Evolutionary conservation across 2,888 invertebrate genomes (phyloP).

Genomic region (Acrobasis repandana): DNA sequence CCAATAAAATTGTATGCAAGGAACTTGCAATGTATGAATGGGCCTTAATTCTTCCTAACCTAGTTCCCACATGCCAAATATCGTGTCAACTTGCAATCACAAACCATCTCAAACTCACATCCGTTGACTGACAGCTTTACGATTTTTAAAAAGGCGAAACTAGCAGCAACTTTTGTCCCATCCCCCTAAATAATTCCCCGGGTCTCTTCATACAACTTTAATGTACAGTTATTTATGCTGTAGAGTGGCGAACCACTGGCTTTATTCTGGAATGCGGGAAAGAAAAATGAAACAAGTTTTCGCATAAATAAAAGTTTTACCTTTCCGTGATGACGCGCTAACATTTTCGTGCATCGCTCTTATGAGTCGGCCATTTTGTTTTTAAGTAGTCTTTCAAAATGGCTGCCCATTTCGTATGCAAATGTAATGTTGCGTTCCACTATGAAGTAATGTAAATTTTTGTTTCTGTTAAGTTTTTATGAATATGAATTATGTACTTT

Average conservation of each 20-base stretch:
- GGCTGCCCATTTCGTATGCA: conserved; percentile 29
- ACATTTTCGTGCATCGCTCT: conserved; percentile 55
- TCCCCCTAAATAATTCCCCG: conserved; percentile 55
- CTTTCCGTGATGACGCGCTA: conserved; percentile 60
- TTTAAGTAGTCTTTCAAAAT: conserved; percentile 33
- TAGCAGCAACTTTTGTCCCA: conserved; percentile 23
- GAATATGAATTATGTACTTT: not conserved
- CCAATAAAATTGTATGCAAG: no score
- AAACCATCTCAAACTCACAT: conserved; percentile 3
- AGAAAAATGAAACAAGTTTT: conserved; percentile 77
- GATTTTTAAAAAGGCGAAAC: conserved; percentile 17
- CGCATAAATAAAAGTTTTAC: conserved; percentile 75
- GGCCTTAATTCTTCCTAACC: not conserved
- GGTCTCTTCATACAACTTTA: conserved; percentile 63
- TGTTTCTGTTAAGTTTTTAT: not conserved
- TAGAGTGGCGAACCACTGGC: conserved; percentile 46
- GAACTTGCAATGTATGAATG: no score
- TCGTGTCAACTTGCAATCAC: conserved; percentile 1
- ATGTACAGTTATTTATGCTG: conserved; percentile 61
- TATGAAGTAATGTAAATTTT: conserved; percentile 10
- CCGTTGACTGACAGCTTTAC: conserved; percentile 15
- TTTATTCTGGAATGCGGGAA: conserved; percentile 56
- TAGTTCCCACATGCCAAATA: not conserved
- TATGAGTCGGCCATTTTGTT: conserved; percentile 45
- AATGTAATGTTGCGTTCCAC: conserved; percentile 16